Evolutionary conservation across 1,140 invertebrate genomes (phyloP), one percentile per base, ranked within the genome.

Genomic region (Coptotermes formosanus): DNA sequence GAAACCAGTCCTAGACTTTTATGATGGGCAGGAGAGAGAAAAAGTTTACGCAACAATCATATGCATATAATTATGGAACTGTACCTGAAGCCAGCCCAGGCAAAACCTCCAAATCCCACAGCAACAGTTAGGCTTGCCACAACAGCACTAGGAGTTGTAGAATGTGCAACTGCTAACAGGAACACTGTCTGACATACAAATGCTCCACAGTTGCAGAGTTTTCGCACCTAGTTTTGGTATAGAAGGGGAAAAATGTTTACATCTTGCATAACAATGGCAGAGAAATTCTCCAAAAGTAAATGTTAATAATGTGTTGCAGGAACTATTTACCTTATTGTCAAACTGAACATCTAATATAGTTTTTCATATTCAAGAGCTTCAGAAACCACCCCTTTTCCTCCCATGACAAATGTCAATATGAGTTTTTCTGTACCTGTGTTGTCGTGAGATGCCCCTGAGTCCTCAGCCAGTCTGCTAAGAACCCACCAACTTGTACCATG

Each of bases 51-150:
- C 19, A 8, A 64, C 59, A 23, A 8, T 16, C 59, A 64, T 19
- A 64, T 8, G 7, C 25, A 64, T 7, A 64, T 19, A 64, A 64
- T 23, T 8, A 64, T 64, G 8, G 59, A 64, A 64, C 19, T 64
- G 38, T 81, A 85, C 84, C 84, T 85, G 90, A 90, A 93, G 83
- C 96, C 97, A n/a, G 96, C 95, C 96, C 96, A 97, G 16, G 97
- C 96, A 90, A 98, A 97, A 2, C 96, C 97, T 52, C 97, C 96
- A n/a, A 97, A 91, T 0, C 97, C 97, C 21, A 98, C 96, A 38
- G 97, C 96, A 85, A 97, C 93, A 0, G 96, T 96, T 16, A 98
- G 92, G 90, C 94, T 97, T 2, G 94, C 91, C 21, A 97, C 93
- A 48, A 95, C 96, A 84, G 93, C 93, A 2, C 91, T 91, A 23